Evolutionary conservation across 2,797 vertebrate species (phyloP), one percentile per base, ranked within the genome.

Genomic region (Bucorvus abyssinicus): DNA sequence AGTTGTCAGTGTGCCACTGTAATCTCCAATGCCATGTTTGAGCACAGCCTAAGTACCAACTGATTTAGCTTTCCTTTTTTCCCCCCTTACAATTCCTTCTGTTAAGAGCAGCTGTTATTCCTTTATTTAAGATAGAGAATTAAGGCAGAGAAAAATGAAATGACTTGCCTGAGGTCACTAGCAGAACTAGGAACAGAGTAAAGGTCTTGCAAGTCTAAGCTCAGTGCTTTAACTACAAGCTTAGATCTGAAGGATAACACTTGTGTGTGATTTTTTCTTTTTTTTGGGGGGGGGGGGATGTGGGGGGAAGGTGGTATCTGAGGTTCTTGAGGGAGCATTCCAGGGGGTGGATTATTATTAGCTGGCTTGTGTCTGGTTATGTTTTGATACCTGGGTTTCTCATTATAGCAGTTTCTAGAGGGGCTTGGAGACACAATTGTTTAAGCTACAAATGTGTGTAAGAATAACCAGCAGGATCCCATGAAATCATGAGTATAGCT

Each of bases 31-130:
- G 29, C 61, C 36, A 2, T 9, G 5, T 91, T 71, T 86, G 80
- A 95, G 69, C 74, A 47, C 69, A 75, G 69, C 57, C 50, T 81
- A 93, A 95, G 52, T 4, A 79, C 74, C 45, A 42, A 26, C 77
- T 89, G 92, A 94, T 94, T 91, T 73, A 94, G 42, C 44, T 89
- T 73, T 50, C 34, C 19, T 78, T 71, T 63, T 85, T 29, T 14
- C 4, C 9, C 26, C 30, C 38, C 27, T 84, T 59, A 20, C 23
- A 61, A 34, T 52, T 69, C 89, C 84, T 91, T 75, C 69, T 95
- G 90, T 86, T 91, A 78, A 94, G 87, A 94, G 70, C 88, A 95
- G 83, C 65, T 95, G 77, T 90, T 96, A 30, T 42, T 82, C 44
- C 55, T 90, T 73, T 70, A 19, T 90, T 94, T 90, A 75, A 96